phyloP scores from a whole-genome alignment of 92 coral and sea anemone genomes.

The Galaxea fascicularis region DNA sequence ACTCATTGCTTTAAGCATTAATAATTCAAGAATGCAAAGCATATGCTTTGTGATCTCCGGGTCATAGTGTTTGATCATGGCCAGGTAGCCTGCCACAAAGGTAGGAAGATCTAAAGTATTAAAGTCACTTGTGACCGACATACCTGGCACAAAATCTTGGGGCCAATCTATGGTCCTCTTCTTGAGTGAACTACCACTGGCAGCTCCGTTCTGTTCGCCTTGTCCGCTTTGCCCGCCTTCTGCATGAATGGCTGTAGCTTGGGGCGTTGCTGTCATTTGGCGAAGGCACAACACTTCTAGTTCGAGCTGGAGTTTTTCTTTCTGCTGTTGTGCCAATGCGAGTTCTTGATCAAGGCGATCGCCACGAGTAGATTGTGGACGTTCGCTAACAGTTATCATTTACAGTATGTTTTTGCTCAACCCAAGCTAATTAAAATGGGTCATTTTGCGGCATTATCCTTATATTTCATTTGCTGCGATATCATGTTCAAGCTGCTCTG shows the following conservation, averaged over 20 bases:
- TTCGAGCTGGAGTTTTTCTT: slow-evolving; percentile 6
- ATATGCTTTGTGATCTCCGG: neutral
- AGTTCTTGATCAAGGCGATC: neutral
- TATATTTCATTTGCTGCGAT: too few species aligned
- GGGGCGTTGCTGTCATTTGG: neutral
- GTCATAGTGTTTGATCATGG: slow-evolving; percentile 32
- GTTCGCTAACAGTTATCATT: too few species aligned
- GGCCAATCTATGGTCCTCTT: neutral
- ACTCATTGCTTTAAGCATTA: slow-evolving; percentile 21
- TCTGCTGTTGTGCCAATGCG: neutral
- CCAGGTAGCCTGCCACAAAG: slow-evolving; percentile 39
- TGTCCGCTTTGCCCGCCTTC: neutral
- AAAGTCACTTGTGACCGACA: neutral
- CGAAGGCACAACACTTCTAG: neutral
- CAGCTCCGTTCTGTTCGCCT: neutral
- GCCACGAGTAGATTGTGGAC: too few species aligned
- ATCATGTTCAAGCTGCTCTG: too few species aligned
- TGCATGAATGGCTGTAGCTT: neutral
- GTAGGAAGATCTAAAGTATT: neutral
- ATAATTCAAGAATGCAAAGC: slow-evolving; percentile 31
- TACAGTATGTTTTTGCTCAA: too few species aligned
- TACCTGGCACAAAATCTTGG: slow-evolving; percentile 13
- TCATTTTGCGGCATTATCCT: too few species aligned
- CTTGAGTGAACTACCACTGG: neutral
- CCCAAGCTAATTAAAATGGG: too few species aligned